These are phyloP conservation scores for Chaitophorus viminalis DNA, from an alignment of 2,888 invertebrate genomes.

Conservation along the genomic window DNA sequence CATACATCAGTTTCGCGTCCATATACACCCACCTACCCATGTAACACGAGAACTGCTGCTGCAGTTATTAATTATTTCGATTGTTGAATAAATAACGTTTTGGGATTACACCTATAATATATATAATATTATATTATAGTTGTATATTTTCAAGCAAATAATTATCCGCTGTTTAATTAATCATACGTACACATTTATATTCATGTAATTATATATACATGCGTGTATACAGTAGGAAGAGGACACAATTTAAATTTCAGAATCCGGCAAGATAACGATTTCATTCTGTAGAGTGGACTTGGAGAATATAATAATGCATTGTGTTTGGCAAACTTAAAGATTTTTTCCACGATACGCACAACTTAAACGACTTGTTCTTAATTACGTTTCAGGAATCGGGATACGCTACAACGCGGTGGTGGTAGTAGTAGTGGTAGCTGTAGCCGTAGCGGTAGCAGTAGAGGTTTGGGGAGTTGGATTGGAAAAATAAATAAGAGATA, in stretches of 20 bases:
- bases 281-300: slow-evolving; percentile 17
- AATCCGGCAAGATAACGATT: slow-evolving; percentile 29
- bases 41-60: background rate
- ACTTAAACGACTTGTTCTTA: slow-evolving; percentile 59
- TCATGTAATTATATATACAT: background rate
- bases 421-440: background rate
- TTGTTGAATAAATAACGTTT: too few species aligned
- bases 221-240: too few species aligned
- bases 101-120: too few species aligned
- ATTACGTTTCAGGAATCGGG: slow-evolving; percentile 56
- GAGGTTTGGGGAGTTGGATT: slow-evolving; percentile 50
- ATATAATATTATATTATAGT: background rate
- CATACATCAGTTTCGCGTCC: too few species aligned
- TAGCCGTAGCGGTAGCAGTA: background rate
- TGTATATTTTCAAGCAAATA: background rate
- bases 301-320: slow-evolving; percentile 27
- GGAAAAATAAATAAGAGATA: slow-evolving; percentile 60
- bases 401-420: slow-evolving; percentile 16
- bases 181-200: background rate
- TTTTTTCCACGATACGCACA: slow-evolving; percentile 49
- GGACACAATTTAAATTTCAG: background rate
- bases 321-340: slow-evolving; percentile 27
- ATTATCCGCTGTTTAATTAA: background rate
- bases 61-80: too few species aligned
- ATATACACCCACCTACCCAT: background rate